A percentile compares a stretch with the other conserved stretches of the same genome.
Conservation (phyloP, 2,113 vertebrate species). For the Corapipo altera region DNA sequence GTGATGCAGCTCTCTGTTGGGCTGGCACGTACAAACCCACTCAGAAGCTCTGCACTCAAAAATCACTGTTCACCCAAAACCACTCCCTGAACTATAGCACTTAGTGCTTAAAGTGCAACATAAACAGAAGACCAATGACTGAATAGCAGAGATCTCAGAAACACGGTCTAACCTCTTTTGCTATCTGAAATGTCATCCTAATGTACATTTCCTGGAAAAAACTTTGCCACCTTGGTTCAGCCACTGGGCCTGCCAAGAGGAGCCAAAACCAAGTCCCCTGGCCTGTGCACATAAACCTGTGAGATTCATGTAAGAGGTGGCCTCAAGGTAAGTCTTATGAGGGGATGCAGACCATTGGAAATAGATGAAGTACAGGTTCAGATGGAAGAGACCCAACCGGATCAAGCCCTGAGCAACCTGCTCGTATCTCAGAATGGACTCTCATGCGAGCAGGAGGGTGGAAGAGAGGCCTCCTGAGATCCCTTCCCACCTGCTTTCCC, state of each 20-base stretch:
- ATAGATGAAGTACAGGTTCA: background rate
- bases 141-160: background rate
- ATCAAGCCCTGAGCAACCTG: background rate
- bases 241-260: background rate
- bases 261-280: background rate
- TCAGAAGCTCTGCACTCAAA: background rate
- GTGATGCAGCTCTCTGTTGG: background rate
- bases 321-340: background rate
- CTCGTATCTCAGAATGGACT: background rate
- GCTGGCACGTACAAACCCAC: background rate
- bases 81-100: background rate
- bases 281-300: background rate
- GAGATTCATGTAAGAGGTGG: background rate
- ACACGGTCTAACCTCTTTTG: background rate
- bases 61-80: background rate
- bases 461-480: background rate
- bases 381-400: background rate
- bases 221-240: background rate
- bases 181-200: background rate
- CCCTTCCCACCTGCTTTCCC: background rate
- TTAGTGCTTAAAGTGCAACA: background rate
- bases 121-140: background rate
- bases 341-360: background rate
- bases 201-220: background rate
- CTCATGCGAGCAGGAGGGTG: background rate